Evolutionary conservation across 2,797 vertebrate species (phyloP), one percentile per base, ranked within the genome.

Genomic region (Enteromius treurensis): DNA sequence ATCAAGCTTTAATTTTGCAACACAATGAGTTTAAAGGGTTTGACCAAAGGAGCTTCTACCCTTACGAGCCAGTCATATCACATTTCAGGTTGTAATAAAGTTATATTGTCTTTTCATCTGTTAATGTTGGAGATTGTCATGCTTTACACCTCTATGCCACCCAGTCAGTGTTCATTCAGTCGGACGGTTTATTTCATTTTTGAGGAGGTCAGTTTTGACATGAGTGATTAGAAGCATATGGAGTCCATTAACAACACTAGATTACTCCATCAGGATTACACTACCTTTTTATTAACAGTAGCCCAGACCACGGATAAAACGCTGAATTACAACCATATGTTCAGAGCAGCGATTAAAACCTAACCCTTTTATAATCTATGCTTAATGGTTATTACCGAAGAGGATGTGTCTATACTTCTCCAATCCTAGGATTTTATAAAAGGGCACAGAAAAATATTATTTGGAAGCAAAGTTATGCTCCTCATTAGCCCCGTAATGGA

Each of bases 291-390:
- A 92, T 91, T 91, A 91, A 91, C 89, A 58, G 77, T 83, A 83
- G 82, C 77, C 90, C 51, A 84, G 85, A 77, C 51, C 53, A 76
- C 42, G 58, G 79, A 53, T 87, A 76, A 80, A 85, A 77, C 21
- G 11, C 88, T 86, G 90, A 93, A 92, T 93, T 92, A 92, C 83
- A 89, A 91, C 86, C 93, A 93, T 93, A 93, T 93, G 93, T 91
- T 94, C 89, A 90, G 91, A 87, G 81, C 84, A 40, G 84, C 84
- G 91, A 92, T 95, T 92, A 90, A 17, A 70, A 64, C 45, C 75
- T 83, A 90, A 93, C 93, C 86, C 89, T 88, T 91, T 69, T 91
- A 90, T 92, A 91, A 94, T 90, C 90, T 91, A 87, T 89, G 91
- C 91, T 93, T 92, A 92, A 87, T 42, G 1, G 82, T 85, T 81